Evolutionary conservation across 2,888 invertebrate species (phyloP).

Genomic region (Hylaea fasciaria): DNA sequence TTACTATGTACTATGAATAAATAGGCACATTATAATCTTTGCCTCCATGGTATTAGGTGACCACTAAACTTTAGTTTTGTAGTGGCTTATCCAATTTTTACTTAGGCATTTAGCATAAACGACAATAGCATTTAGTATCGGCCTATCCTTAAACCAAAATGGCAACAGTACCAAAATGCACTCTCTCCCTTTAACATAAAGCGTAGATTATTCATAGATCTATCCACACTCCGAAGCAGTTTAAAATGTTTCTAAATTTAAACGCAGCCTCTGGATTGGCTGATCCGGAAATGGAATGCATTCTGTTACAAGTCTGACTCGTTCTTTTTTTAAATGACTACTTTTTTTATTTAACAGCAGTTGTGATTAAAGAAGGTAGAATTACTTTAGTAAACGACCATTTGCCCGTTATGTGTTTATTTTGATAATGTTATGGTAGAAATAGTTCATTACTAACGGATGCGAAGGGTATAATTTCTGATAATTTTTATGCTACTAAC

Average conservation of each 20-base stretch:
- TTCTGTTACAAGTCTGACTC: slow-evolving; percentile 53
- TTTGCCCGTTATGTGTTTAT: slow-evolving; percentile 29
- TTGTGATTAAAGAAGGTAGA: slow-evolving; percentile 21
- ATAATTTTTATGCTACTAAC: slow-evolving; percentile 27
- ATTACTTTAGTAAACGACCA: slow-evolving; percentile 19
- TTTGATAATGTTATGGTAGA: slow-evolving; percentile 29
- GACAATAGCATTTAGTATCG: neutral
- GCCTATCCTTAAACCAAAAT: slow-evolving; percentile 5
- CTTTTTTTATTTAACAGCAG: slow-evolving; percentile 38
- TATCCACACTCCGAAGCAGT: slow-evolving; percentile 42
- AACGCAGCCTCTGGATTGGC: slow-evolving; percentile 50
- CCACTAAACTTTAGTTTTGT: too few species aligned
- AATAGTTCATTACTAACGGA: slow-evolving; percentile 27
- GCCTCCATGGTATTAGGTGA: too few species aligned
- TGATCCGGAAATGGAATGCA: slow-evolving; percentile 64
- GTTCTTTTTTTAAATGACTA: slow-evolving; percentile 38
- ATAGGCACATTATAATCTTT: too few species aligned
- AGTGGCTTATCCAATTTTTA: too few species aligned
- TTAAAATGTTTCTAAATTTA: slow-evolving; percentile 62
- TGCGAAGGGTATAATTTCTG: slow-evolving; percentile 26
- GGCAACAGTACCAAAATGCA: slow-evolving; percentile 38
- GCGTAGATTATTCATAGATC: slow-evolving; percentile 39
- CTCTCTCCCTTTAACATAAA: slow-evolving; percentile 36
- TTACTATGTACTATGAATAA: too few species aligned
- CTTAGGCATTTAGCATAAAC: too few species aligned